Evolutionary conservation across 2,113 vertebrate species (phyloP).

Genomic region (Myotis brandtii): DNA sequence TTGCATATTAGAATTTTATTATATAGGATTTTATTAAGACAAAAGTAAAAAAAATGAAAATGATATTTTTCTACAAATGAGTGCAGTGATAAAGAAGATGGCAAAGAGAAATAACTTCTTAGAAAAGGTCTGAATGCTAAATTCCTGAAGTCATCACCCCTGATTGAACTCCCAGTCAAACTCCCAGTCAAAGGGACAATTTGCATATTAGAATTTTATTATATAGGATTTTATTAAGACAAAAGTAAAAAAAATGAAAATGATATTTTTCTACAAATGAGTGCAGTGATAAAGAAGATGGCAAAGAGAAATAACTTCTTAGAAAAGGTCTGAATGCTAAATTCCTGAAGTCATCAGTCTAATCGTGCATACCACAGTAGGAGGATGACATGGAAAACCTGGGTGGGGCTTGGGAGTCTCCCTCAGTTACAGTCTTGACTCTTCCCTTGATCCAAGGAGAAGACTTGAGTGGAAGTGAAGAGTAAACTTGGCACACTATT

Average conservation of each 20-base stretch:
- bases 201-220: too few relatives aligned
- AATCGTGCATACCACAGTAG: fast-evolving
- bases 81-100: background rate
- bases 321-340: background rate
- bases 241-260: constrained; percentile 17
- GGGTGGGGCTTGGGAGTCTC: background rate
- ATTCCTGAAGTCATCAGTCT: background rate
- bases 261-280: background rate
- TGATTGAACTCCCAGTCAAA: too few relatives aligned
- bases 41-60: constrained; percentile 17
- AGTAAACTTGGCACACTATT: background rate
- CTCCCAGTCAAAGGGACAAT: too few relatives aligned
- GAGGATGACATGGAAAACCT: background rate
- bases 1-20: too few relatives aligned
- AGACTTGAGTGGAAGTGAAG: background rate
- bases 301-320: background rate
- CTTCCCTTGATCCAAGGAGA: background rate
- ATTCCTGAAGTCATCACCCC: background rate
- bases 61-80: background rate
- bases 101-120: background rate
- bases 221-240: background rate
- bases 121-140: background rate
- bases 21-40: background rate
- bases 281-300: background rate
- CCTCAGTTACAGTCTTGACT: background rate